A percentile compares a stretch with the other conserved stretches of the same genome.
Conservation (phyloP, 1,140 invertebrate genomes). For the Heliothis virescens region DNA sequence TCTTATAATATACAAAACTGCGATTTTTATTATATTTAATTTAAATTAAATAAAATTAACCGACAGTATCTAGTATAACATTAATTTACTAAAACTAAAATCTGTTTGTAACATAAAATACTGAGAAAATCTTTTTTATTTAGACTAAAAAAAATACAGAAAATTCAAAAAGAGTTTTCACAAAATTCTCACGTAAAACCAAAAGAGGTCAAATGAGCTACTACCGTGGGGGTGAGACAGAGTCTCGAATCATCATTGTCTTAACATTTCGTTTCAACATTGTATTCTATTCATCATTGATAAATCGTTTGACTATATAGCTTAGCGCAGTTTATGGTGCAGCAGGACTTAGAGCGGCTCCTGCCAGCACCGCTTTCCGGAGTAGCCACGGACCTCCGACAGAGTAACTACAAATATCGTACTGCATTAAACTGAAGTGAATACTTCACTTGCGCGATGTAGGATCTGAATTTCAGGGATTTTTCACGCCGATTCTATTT, state of each 20-base stretch:
- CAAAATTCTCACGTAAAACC: not conserved
- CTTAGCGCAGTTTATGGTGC: not conserved
- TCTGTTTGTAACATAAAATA: not conserved
- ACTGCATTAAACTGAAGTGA: not conserved
- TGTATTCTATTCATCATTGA: not conserved
- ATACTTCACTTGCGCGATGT: conserved; percentile 12
- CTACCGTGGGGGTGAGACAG: not conserved
- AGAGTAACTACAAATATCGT: not conserved
- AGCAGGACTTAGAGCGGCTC: conserved; percentile 21
- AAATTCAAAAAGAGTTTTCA: conserved; percentile 5
- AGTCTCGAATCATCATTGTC: conserved; percentile 2
- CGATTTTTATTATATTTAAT: too few species aligned
- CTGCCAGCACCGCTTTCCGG: conserved; percentile 5
- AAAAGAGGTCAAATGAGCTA: conserved; percentile 8
- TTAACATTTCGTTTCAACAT: not conserved
- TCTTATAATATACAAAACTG: too few species aligned
- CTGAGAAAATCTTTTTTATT: not conserved
- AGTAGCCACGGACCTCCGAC: conserved; percentile 25
- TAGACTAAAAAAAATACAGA: not conserved
- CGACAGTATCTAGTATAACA: too few species aligned
- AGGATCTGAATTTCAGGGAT: not conserved
- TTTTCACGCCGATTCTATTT: not conserved
- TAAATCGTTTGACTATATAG: not conserved
- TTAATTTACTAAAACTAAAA: not conserved
- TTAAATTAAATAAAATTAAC: too few species aligned